These are phyloP conservation scores for Diuraphis noxia DNA, from an alignment of 1,140 invertebrate genomes.

Conservation along the genomic window DNA sequence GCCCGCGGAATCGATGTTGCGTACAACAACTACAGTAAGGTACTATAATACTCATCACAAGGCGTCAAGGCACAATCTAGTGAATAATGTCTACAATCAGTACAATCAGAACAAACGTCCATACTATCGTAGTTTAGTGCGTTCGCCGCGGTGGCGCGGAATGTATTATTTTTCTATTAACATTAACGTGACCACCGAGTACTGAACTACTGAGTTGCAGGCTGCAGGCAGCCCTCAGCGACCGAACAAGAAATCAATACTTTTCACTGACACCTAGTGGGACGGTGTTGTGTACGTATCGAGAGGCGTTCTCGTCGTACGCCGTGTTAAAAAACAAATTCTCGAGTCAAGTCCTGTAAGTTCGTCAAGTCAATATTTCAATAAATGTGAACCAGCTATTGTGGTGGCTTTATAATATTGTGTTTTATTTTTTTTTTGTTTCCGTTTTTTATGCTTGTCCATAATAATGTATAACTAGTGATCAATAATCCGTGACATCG, in stretches of 20 bases:
- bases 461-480: background rate
- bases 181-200: background rate
- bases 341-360: constrained; percentile 19
- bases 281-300: background rate
- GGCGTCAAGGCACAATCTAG: no score
- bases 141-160: background rate
- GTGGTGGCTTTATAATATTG: constrained; percentile 28
- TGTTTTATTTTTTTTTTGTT: background rate
- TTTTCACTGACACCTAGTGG: background rate
- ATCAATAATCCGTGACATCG: constrained; percentile 15
- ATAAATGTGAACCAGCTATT: constrained; percentile 34
- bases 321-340: background rate
- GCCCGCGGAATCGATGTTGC: background rate
- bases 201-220: background rate
- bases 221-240: background rate
- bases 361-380: background rate
- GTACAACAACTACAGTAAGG: no score
- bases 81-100: background rate
- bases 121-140: background rate
- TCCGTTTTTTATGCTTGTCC: background rate
- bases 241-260: constrained; percentile 26
- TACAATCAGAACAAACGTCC: background rate
- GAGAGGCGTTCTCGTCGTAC: constrained; percentile 19
- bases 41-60: background rate
- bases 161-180: background rate